Evolutionary conservation across 2,797 vertebrate species (phyloP).

Genomic region (Acipenser transmontanus): DNA sequence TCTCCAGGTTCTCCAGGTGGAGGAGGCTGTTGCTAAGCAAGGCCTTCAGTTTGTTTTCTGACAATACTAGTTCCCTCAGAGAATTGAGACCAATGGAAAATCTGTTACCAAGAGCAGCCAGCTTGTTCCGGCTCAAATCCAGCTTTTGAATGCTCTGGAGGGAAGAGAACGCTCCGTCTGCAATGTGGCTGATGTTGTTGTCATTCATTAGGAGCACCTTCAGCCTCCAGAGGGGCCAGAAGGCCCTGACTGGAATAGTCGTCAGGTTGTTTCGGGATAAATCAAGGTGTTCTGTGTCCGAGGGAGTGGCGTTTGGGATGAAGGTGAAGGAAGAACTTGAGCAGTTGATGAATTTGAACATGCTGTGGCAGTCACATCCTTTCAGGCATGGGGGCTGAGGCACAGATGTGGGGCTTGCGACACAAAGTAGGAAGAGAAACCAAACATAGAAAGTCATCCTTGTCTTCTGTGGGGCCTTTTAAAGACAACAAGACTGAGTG

Average conservation of each 20-base stretch:
- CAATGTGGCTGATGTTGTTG: constrained; percentile 55
- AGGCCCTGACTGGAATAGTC: constrained; percentile 36
- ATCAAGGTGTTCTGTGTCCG: constrained; percentile 58
- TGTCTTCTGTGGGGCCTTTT: not conserved
- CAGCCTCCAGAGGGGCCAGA: constrained; percentile 51
- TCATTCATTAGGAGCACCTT: constrained; percentile 56
- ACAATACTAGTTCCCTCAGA: constrained; percentile 58
- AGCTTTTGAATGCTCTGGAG: constrained; percentile 64
- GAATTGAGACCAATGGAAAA: constrained; percentile 58
- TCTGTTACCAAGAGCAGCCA: constrained; percentile 43
- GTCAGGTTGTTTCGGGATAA: constrained; percentile 60
- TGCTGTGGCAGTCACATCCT: constrained; percentile 50
- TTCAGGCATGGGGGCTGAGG: constrained; percentile 27
- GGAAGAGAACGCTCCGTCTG: constrained; percentile 46
- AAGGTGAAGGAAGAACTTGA: constrained; percentile 36
- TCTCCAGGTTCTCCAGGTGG: constrained; percentile 61
- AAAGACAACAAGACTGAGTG: not conserved
- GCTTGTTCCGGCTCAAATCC: constrained; percentile 64
- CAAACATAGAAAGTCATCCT: constrained; percentile 31
- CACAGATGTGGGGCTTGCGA: constrained; percentile 19
- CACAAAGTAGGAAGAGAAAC: constrained; percentile 29
- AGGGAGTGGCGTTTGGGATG: constrained; percentile 43
- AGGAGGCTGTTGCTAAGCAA: constrained; percentile 49
- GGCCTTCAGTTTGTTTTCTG: constrained; percentile 52
- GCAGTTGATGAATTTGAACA: constrained; percentile 59